phyloP scores from a whole-genome alignment of 2,113 vertebrate species.

The Peromyscus leucopus region DNA sequence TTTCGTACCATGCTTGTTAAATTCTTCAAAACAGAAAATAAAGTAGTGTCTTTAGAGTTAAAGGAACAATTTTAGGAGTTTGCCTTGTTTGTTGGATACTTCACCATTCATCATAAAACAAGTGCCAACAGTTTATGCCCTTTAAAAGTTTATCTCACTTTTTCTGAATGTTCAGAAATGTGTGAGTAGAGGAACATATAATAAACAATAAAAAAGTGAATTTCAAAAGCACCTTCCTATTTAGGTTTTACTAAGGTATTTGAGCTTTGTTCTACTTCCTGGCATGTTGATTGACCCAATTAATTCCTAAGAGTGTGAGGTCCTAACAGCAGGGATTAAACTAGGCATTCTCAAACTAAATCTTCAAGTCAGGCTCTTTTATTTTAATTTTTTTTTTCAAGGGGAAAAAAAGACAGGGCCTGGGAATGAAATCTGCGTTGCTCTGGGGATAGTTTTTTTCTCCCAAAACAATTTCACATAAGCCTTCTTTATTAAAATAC shows the following conservation, averaged over 20 bases:
- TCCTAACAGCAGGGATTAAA: slow-evolving; percentile 68
- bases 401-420: slow-evolving; percentile 59
- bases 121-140: neutral
- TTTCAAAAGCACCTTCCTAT: slow-evolving; percentile 14
- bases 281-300: slow-evolving; percentile 66
- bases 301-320: slow-evolving; percentile 74
- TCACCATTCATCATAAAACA: neutral
- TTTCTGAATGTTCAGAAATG: neutral
- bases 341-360: slow-evolving; percentile 60
- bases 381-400: slow-evolving; percentile 64
- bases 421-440: slow-evolving; percentile 74
- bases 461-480: slow-evolving; percentile 77
- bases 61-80: neutral
- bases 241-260: slow-evolving; percentile 37
- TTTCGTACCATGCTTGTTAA: neutral
- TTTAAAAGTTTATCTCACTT: slow-evolving; percentile 15
- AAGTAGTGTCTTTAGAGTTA: slow-evolving; percentile 1
- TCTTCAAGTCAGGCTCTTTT: slow-evolving; percentile 64
- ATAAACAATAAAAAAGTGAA: neutral
- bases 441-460: slow-evolving; percentile 67
- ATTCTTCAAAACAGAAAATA: slow-evolving; percentile 8
- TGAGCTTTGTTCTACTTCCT: slow-evolving; percentile 52
- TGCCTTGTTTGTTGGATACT: neutral
- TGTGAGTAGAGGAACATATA: neutral
- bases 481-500: slow-evolving; percentile 81